Conservation (phyloP, 1,140 invertebrate genomes). For the Tetramorium alpestre region DNA sequence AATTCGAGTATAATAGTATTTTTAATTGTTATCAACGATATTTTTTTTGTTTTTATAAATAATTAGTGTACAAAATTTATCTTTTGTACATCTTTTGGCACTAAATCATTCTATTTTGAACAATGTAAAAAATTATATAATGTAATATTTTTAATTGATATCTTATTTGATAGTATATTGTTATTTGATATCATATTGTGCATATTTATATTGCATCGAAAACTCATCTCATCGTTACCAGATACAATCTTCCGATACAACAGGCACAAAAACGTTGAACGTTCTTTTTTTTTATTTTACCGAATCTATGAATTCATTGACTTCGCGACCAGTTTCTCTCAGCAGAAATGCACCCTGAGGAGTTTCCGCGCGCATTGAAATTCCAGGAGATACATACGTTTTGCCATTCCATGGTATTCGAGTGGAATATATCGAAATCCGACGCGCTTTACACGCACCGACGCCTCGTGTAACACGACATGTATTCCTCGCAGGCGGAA, state of each 20-base stretch:
- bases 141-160: background rate
- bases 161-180: background rate
- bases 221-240: background rate
- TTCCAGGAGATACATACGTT: background rate
- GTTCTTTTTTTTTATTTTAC: slow-evolving; percentile 2
- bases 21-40: background rate
- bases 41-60: background rate
- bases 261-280: background rate
- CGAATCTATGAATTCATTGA: background rate
- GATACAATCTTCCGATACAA: background rate
- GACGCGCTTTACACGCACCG: background rate
- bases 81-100: background rate
- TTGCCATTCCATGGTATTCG: background rate
- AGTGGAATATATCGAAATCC: slow-evolving; percentile 21
- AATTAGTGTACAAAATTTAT: background rate
- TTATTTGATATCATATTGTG: too few species aligned
- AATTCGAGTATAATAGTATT: background rate
- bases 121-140: background rate
- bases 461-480: slow-evolving; percentile 8
- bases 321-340: background rate
- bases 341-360: background rate
- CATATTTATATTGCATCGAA: background rate
- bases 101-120: background rate
- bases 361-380: slow-evolving; percentile 1
- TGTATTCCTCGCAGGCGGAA: background rate